Evolutionary conservation across 2,888 invertebrate species (phyloP), one percentile per base, ranked within the genome.

Genomic region (Caenorhabditis japonica): DNA sequence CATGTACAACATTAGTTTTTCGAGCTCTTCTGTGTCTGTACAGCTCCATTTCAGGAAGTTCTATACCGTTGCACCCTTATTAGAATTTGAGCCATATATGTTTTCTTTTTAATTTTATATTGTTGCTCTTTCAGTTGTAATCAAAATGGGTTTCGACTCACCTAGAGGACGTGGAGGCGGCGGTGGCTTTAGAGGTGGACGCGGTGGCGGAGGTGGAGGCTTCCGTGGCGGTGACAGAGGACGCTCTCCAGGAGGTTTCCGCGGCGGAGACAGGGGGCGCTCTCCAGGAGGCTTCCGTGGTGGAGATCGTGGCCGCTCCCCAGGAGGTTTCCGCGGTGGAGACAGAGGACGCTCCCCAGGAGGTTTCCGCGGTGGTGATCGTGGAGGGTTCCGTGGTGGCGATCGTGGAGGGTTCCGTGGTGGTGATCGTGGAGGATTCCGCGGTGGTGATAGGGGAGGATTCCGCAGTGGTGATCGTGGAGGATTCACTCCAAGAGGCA

Each of bases 91-190:
- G 15, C 4, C 39, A 39, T 5, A 5, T 15, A 10, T 21, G 10
- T 17, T 46, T 46, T 17, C 21, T 10, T 46, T 46, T 46, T 7
- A 27, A 13, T 13, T 10, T 10, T 7, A 30, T 30, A 7, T 30
- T 30, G 5, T 47, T 47, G 23, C 46, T n/a, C n/a, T n/a, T n/a
- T 10, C n/a, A 19, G 12, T 30, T 25, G 15, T 30, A 25, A 47
- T 55, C 60, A 68, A 51, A 17, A 80, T 81, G 81, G 81, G 81
- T 76, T 79, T 59, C 64, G 79, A 81, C 46, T 71, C 73, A 41
- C 79, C 79, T 47, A 55, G 80, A 58, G 77, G 79, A 53, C 39
- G 79, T 23, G 75, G 74, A 30, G 74, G 76, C 38, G 69, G 60
- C 25, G 62, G 71, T 58, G 71, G 68, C 10, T 72, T 72, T 59